A percentile compares a stretch with the other conserved stretches of the same genome.
Evolutionary conservation across 2,113 vertebrate species (phyloP).

Genomic region (Phycodurus eques): DNA sequence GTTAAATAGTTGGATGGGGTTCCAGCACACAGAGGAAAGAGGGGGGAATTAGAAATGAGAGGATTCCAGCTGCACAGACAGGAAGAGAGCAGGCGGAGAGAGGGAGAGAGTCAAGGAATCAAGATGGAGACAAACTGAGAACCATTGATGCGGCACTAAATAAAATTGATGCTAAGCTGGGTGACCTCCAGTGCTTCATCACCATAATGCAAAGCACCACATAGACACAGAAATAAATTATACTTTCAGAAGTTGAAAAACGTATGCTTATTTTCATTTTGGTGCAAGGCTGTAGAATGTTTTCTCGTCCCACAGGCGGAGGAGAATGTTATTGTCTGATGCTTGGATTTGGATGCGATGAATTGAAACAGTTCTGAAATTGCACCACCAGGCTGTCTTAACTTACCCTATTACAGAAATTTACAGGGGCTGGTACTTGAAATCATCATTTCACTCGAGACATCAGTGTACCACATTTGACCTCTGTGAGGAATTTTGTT

Average conservation of each 20-base stretch:
- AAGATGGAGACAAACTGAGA: slow-evolving; percentile 30
- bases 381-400: background rate
- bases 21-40: slow-evolving; percentile 78
- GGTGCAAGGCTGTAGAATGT: background rate
- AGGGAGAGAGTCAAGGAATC: slow-evolving; percentile 1
- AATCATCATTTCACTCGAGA: no score
- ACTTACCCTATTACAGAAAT: no score
- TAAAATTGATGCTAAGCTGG: slow-evolving; percentile 35
- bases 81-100: slow-evolving; percentile 40
- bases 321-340: background rate
- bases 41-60: slow-evolving; percentile 70
- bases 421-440: no score
- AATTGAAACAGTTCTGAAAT: background rate
- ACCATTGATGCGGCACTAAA: slow-evolving; percentile 37
- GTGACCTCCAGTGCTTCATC: slow-evolving; percentile 38
- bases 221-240: slow-evolving; percentile 32
- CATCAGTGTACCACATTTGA: no score
- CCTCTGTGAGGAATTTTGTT: no score
- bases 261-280: slow-evolving; percentile 10
- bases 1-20: slow-evolving; percentile 86
- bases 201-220: slow-evolving; percentile 28
- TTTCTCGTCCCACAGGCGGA: background rate
- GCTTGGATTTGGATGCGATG: background rate
- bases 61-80: slow-evolving; percentile 82
- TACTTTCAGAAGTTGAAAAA: slow-evolving; percentile 14